Evolutionary conservation across 2,113 vertebrate genomes (phyloP).

Genomic region (Anhinga rufa): DNA sequence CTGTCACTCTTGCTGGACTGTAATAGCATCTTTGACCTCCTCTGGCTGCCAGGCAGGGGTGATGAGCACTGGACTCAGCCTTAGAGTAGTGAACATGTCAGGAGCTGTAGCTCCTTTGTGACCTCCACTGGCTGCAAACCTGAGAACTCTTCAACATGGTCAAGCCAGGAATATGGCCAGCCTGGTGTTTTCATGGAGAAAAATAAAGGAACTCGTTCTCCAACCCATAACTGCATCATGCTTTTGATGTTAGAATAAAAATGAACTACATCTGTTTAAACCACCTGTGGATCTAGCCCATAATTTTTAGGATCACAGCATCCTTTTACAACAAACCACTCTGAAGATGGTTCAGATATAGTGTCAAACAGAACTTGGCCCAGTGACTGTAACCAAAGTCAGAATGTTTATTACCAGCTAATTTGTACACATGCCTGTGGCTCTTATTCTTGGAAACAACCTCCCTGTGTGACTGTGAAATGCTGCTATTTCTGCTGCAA

Average conservation of each 20-base stretch:
- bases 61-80: not conserved
- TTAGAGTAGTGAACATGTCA: not conserved
- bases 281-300: not conserved
- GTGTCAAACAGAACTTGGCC: not conserved
- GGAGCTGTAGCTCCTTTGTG: not conserved
- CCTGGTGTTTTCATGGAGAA: not conserved
- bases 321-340: not conserved
- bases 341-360: constrained; percentile 5
- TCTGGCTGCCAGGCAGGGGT: not conserved
- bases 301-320: not conserved
- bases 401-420: constrained; percentile 33
- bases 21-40: not conserved
- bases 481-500: constrained; percentile 37
- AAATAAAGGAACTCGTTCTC: not conserved
- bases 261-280: not conserved
- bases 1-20: not conserved
- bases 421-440: constrained; percentile 49
- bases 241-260: not conserved
- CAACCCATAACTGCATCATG: not conserved
- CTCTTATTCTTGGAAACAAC: constrained; percentile 37
- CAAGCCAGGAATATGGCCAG: not conserved
- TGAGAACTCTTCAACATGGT: not conserved
- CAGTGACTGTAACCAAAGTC: constrained; percentile 1
- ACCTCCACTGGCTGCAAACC: not conserved
- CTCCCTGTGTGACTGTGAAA: constrained; percentile 2